Evolutionary conservation across 2,113 vertebrate genomes (phyloP).

Genomic region (Mirounga angustirostris): DNA sequence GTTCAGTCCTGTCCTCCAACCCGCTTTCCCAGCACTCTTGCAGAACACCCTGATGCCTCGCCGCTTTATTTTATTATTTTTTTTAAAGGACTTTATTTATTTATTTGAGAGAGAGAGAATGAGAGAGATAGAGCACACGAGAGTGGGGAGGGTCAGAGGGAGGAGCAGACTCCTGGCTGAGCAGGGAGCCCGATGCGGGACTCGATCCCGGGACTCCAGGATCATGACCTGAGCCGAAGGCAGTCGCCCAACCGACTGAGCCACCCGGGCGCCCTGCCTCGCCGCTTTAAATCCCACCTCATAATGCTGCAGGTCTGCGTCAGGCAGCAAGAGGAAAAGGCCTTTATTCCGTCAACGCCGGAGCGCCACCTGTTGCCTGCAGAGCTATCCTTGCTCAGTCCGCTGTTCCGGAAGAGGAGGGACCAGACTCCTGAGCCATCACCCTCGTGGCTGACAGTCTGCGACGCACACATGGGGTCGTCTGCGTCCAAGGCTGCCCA

Average conservation of each 20-base stretch:
- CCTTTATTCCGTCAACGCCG: not conserved
- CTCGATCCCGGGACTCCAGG: no score
- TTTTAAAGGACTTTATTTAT: no score
- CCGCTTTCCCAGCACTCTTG: not conserved
- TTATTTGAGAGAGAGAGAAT: no score
- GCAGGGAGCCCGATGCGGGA: no score
- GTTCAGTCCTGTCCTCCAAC: not conserved
- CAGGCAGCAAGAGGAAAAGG: rapidly evolving
- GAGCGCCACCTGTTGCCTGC: rapidly evolving
- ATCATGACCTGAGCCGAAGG: no score
- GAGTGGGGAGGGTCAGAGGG: no score
- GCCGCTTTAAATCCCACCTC: not conserved
- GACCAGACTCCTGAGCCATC: not conserved
- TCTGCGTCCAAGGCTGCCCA: conserved; percentile 62
- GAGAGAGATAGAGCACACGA: no score
- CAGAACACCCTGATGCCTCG: rapidly evolving
- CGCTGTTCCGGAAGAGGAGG: not conserved
- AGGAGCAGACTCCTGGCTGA: no score
- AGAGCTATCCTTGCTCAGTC: not conserved
- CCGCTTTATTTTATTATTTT: no score
- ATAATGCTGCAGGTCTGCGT: not conserved
- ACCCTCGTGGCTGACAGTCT: not conserved
- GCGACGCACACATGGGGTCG: not conserved
- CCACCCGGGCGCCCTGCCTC: no score
- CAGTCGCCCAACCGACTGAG: no score